Evolutionary conservation across 2,797 vertebrate species (phyloP).

Genomic region (Vultur gryphus): DNA sequence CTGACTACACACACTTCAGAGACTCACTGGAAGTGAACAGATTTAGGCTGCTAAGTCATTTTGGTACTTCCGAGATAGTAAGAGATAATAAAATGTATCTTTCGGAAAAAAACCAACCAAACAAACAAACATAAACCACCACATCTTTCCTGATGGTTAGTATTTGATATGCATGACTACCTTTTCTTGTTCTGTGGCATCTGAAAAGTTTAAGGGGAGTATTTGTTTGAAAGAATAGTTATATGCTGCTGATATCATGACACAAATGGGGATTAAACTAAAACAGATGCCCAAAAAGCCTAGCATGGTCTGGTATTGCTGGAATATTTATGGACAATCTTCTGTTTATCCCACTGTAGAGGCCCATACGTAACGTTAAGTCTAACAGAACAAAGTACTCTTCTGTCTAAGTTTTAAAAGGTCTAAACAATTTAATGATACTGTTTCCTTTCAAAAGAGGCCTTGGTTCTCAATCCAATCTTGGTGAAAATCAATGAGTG

Average conservation of each 20-base stretch:
- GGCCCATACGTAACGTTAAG: fast-evolving
- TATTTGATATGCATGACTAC: not conserved
- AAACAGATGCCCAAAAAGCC: not conserved
- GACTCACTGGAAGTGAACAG: not conserved
- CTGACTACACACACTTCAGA: not conserved
- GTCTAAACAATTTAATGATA: not conserved
- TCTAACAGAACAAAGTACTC: not conserved
- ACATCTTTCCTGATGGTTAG: not conserved
- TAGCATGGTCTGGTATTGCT: not conserved
- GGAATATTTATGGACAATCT: not conserved
- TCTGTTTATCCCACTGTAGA: not conserved
- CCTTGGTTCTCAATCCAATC: not conserved
- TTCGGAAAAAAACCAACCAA: not conserved
- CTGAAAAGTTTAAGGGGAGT: not conserved
- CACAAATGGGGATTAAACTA: not conserved
- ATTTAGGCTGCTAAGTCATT: not conserved
- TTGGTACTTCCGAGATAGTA: not conserved
- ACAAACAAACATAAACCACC: not conserved
- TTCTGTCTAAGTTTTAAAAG: not conserved
- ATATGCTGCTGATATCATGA: not conserved
- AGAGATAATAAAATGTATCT: not conserved
- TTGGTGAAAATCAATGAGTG: not conserved
- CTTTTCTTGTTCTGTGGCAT: not conserved
- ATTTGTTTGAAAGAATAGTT: not conserved
- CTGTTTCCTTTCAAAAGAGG: not conserved